Conservation (phyloP, 2,888 invertebrate genomes). For the Abscondita cerata region DNA sequence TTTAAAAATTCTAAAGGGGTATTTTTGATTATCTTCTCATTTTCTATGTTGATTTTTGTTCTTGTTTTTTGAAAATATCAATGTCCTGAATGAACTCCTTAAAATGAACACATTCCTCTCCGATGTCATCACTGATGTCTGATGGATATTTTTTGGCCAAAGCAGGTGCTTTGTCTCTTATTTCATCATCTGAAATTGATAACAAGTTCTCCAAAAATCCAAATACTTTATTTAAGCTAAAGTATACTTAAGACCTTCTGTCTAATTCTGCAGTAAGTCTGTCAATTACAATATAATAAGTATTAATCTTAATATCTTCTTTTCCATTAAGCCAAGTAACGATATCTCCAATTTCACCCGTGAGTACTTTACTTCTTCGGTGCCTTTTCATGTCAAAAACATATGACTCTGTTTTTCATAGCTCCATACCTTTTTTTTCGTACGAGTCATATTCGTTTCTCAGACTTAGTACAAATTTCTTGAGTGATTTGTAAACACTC, state of each 20-base stretch:
- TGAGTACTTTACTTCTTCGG: neutral
- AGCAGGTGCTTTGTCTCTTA: neutral
- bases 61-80: no score
- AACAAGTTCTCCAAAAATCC: slow-evolving; percentile 1
- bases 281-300: neutral
- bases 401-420: neutral
- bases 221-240: neutral
- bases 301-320: slow-evolving; percentile 7
- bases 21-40: neutral
- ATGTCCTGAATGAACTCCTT: neutral
- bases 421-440: neutral
- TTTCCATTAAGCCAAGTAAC: neutral
- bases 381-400: neutral
- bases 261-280: neutral
- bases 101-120: neutral
- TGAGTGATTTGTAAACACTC: slow-evolving; percentile 7
- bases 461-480: neutral
- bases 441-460: slow-evolving; percentile 15
- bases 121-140: neutral
- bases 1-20: neutral
- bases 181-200: slow-evolving; percentile 3
- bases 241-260: neutral
- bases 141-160: neutral
- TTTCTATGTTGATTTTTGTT: no score
- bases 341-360: neutral